A percentile compares a stretch with the other conserved stretches of the same genome.
These are phyloP conservation scores for Grallaria varia DNA, from an alignment of 2,113 vertebrate species.

Conservation along the genomic window DNA sequence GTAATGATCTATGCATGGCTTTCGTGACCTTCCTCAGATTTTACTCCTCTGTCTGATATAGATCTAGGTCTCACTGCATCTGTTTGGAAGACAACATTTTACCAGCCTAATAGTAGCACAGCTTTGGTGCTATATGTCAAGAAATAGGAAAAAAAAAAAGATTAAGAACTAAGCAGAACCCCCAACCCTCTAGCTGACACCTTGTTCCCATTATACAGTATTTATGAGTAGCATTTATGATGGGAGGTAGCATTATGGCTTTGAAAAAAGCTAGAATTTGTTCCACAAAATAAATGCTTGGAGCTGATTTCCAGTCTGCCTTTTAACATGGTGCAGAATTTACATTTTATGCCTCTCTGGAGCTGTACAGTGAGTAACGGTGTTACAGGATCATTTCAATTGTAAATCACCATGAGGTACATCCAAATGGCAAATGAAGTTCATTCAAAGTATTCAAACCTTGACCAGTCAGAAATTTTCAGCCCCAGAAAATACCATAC, in stretches of 20 bases:
- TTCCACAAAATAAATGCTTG: slow-evolving; percentile 11
- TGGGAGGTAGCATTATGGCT: slow-evolving; percentile 20
- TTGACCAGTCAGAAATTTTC: slow-evolving; percentile 8
- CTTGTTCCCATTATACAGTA: slow-evolving; percentile 33
- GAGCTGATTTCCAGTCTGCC: slow-evolving; percentile 6
- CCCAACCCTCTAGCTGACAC: neutral
- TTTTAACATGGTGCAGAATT: slow-evolving; percentile 20
- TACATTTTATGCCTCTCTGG: neutral
- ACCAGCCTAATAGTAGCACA: neutral
- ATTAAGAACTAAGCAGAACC: neutral
- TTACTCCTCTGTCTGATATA: neutral
- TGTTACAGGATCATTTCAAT: neutral
- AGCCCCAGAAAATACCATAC: neutral
- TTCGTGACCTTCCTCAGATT: neutral
- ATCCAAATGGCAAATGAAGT: neutral
- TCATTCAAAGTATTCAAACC: neutral
- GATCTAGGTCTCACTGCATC: neutral
- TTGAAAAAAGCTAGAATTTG: neutral
- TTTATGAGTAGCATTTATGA: neutral
- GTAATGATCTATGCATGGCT: neutral
- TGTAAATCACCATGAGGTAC: neutral
- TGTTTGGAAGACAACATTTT: slow-evolving; percentile 7
- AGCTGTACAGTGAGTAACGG: neutral
- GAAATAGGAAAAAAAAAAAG: neutral
- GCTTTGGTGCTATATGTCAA: neutral